A percentile compares a stretch with the other conserved stretches of the same genome.
These are phyloP conservation scores for Sebastes matsubarae DNA, from an alignment of 2,797 vertebrate species.

Conservation along the genomic window DNA sequence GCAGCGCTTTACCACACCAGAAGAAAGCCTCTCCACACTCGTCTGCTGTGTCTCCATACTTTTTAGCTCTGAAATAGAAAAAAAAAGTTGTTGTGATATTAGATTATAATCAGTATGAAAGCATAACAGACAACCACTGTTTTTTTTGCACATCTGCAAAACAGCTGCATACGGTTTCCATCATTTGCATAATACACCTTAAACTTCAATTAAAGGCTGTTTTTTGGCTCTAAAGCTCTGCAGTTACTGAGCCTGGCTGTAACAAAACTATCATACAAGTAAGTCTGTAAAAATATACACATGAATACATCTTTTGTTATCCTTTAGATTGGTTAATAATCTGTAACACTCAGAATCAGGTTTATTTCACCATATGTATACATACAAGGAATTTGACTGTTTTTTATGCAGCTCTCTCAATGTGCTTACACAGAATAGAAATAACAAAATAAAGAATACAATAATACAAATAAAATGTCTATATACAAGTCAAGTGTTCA, in stretches of 20 bases:
- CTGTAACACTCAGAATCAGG: too few species aligned
- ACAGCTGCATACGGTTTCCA: not conserved
- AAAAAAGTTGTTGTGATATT: not conserved
- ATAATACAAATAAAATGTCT: too few species aligned
- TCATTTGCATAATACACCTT: not conserved
- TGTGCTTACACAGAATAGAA: too few species aligned
- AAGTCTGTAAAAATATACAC: too few species aligned
- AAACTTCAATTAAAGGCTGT: not conserved
- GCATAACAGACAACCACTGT: not conserved
- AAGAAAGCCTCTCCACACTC: slow-evolving; percentile 97
- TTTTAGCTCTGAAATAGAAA: slow-evolving; percentile 84
- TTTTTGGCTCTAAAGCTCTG: not conserved
- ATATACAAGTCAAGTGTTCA: too few species aligned
- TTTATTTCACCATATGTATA: too few species aligned
- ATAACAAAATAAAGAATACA: too few species aligned
- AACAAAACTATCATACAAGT: not conserved
- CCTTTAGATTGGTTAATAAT: too few species aligned
- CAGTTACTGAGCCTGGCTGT: not conserved
- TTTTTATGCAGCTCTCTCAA: too few species aligned
- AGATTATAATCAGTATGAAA: not conserved
- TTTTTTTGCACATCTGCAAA: not conserved
- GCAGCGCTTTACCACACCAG: slow-evolving; percentile 93
- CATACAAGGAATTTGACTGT: too few species aligned
- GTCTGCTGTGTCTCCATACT: slow-evolving; percentile 93
- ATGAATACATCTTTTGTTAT: too few species aligned